phyloP scores from a whole-genome alignment of 2,113 vertebrate species.

The Chloropsis hardwickii region DNA sequence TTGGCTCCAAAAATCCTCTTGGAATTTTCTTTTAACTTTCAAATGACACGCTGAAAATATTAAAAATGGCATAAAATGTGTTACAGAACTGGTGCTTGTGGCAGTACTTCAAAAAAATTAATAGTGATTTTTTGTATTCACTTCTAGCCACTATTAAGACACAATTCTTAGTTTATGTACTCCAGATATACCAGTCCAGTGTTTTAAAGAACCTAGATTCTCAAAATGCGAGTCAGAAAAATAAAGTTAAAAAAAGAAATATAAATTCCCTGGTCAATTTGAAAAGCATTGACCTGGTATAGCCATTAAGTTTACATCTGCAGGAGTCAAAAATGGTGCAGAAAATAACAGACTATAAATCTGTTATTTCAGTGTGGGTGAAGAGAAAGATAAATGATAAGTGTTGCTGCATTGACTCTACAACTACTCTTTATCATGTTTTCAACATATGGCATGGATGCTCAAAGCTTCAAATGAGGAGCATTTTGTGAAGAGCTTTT shows the following conservation, averaged over 20 bases:
- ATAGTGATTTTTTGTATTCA: not conserved
- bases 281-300: not conserved
- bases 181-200: not conserved
- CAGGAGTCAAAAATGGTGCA: not conserved
- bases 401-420: not conserved
- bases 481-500: not conserved
- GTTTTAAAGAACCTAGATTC: not conserved
- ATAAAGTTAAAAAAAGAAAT: not conserved
- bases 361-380: not conserved
- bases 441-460: conserved; percentile 36
- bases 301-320: not conserved
- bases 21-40: not conserved
- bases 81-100: not conserved
- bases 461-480: not conserved
- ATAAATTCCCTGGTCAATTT: not conserved
- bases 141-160: not conserved
- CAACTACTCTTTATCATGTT: conserved; percentile 11
- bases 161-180: not conserved
- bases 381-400: not conserved
- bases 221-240: not conserved
- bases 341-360: not conserved
- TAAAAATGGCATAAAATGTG: not conserved
- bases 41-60: not conserved
- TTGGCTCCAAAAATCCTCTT: not conserved
- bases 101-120: not conserved